Percentiles rank a stretch among this genome's conserved stretches.
Conservation (phyloP, 2,888 invertebrate species). For the Calameuta idolon region DNA sequence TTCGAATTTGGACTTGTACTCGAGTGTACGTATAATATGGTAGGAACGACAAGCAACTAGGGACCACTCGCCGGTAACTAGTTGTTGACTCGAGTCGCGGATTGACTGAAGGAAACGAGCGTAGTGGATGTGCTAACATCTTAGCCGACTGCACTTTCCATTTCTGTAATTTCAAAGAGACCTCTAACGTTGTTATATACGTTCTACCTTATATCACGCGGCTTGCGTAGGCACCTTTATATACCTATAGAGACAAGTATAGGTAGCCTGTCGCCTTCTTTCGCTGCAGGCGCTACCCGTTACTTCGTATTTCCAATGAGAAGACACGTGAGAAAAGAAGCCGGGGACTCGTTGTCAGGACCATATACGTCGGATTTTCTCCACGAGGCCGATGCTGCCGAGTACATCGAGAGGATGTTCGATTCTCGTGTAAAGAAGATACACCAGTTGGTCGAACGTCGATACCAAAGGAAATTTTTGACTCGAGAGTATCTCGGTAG, state of each 20-base stretch:
- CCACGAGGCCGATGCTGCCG: background rate
- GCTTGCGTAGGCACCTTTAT: too few species aligned
- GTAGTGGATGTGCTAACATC: conserved; percentile 39
- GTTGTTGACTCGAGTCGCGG: conserved; percentile 47
- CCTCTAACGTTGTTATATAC: conserved; percentile 10
- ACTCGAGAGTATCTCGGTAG: too few species aligned
- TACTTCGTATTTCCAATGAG: background rate
- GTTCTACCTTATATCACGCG: too few species aligned
- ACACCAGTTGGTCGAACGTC: too few species aligned
- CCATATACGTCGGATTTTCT: conserved; percentile 23
- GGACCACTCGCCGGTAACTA: conserved; percentile 45
- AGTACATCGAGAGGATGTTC: too few species aligned
- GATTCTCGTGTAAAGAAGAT: too few species aligned
- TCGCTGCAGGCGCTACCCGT: background rate
- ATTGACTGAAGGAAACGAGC: conserved; percentile 38
- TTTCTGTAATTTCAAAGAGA: conserved; percentile 50
- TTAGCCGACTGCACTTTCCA: conserved; percentile 49
- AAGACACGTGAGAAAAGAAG: conserved; percentile 24
- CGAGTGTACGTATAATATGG: conserved; percentile 31
- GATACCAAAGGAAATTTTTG: too few species aligned
- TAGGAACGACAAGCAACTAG: conserved; percentile 32
- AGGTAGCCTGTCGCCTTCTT: too few species aligned
- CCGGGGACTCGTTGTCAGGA: conserved; percentile 16
- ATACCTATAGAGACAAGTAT: too few species aligned
- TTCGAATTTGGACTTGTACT: background rate